Evolutionary conservation across 2,113 vertebrate species (phyloP), one percentile per base, ranked within the genome.

Genomic region (Anhinga anhinga): DNA sequence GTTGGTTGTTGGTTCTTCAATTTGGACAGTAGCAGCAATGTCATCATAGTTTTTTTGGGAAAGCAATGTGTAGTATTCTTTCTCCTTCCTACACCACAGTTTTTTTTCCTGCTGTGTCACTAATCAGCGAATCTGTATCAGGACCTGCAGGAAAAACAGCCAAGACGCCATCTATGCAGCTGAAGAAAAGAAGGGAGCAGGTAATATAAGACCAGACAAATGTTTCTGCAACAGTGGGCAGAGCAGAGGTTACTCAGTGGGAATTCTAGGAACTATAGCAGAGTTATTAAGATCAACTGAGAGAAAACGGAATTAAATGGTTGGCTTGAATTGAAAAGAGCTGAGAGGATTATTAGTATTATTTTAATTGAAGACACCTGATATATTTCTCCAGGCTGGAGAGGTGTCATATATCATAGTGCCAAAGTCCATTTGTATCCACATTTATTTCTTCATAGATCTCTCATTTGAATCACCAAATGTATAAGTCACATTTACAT

Each of bases 361-460:
- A 88, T 93, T 89, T 95, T 97, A 92, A 96, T 95, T 96, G 91
- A 96, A 94, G 72, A 82, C 80, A 86, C 63, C 67, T 94, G 76
- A 83, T 96, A 74, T 58, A 91, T 84, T 92, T 95, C 50, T 66
- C 55, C 80, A 92, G 69, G 38, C 56, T 84, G n/a, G 18, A 74
- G 42, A 76, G 29, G 20, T 47, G 21, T 76, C 69, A 52, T 94
- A 56, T 61, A 87, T 89, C 74, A 93, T 56, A 67, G 44, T 91
- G 86, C 26, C 81, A 91, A 91, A 95, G 81, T 83, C 65, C 73
- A 93, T 89, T 93, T 93, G 66, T 95, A 66, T 90, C 79, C 26
- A n/a, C 79, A 83, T 92, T 85, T 83, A 77, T 94, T 90, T 93
- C 85, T 94, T 83, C 79, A 88, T 77, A 88, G 88, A 73, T 66